Evolutionary conservation across 92 coral and sea anemone species (phyloP).

Genomic region (Parazoanthus atlanticus): DNA sequence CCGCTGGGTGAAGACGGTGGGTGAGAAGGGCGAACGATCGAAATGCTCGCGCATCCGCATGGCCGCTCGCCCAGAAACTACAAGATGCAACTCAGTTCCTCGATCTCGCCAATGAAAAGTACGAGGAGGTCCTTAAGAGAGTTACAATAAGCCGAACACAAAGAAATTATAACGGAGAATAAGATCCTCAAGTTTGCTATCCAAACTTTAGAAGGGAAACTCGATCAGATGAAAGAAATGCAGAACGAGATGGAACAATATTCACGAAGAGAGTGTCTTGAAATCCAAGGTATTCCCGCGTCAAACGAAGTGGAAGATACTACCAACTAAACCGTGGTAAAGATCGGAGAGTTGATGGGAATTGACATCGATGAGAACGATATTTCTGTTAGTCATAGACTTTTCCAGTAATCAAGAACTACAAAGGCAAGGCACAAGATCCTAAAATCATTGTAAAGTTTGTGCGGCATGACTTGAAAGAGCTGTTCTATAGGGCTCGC

Average conservation of each 20-base stretch:
- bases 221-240: not conserved
- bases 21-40: no score
- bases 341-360: constrained; percentile 35
- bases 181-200: constrained; percentile 9
- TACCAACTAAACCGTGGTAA: constrained; percentile 5
- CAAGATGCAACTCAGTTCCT: not conserved
- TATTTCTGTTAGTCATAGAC: constrained; percentile 41
- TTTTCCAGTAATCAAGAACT: constrained; percentile 19
- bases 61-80: no score
- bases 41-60: no score
- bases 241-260: constrained; percentile 13
- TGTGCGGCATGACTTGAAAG: constrained; percentile 18
- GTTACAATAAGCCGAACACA: not conserved
- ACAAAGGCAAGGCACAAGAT: not conserved
- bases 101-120: not conserved
- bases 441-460: constrained; percentile 35
- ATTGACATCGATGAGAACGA: constrained; percentile 1
- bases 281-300: no score
- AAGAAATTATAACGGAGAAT: constrained; percentile 3
- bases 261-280: no score
- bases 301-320: not conserved
- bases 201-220: not conserved
- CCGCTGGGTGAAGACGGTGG: no score
- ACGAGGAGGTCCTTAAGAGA: not conserved
- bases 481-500: not conserved